Conservation (phyloP, 2,113 vertebrate genomes). For the Perca schrenkii region DNA sequence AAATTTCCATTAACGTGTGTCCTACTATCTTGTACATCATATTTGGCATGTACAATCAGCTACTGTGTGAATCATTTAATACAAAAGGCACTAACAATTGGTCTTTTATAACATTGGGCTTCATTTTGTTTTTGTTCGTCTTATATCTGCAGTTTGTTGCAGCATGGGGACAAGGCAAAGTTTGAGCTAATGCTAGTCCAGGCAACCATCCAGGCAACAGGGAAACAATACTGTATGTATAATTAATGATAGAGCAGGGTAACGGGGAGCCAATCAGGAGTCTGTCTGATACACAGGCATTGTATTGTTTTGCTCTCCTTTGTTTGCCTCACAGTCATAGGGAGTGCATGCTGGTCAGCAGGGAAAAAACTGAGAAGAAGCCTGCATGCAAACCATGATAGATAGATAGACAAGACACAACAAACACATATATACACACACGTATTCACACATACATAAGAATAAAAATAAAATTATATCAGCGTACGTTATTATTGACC, state of each 20-base stretch:
- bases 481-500: background rate
- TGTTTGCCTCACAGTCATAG: slow-evolving; percentile 15
- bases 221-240: slow-evolving; percentile 43
- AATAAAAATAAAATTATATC: background rate
- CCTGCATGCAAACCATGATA: no score
- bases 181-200: slow-evolving; percentile 25
- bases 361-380: background rate
- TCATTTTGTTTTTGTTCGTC: background rate
- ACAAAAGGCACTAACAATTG: background rate
- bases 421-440: no score
- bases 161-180: slow-evolving; percentile 12
- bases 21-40: background rate
- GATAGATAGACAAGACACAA: no score
- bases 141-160: slow-evolving; percentile 3
- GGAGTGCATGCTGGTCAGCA: background rate
- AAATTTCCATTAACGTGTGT: background rate
- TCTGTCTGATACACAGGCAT: background rate
- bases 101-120: background rate
- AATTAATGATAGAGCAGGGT: slow-evolving; percentile 31
- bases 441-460: no score
- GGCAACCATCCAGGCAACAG: slow-evolving; percentile 59
- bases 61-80: background rate
- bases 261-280: slow-evolving; percentile 11
- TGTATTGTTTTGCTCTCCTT: slow-evolving; percentile 26
- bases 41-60: background rate